Base-by-base conservation (phyloP, 2,888 invertebrate genomes). In the Poecilobothrus nobilitatus region DNA sequence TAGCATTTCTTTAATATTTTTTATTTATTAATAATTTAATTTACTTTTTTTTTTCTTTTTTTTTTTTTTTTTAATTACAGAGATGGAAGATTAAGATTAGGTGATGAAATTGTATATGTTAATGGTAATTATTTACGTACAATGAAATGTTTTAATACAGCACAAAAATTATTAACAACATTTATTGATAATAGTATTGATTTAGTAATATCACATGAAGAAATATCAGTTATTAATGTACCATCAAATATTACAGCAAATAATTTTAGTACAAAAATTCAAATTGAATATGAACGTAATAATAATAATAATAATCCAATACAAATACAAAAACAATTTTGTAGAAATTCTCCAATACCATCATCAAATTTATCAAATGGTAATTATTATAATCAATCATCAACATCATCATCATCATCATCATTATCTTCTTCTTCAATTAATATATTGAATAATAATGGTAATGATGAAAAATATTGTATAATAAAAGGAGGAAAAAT, bases 81-180 rank as follows among this genome's bases (percentile, higher is more conserved):
- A 81, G 91, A 93, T 79, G 92, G 92, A 22, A 86, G 91, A 74
- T 84, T 96, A 71, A 86, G 88, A 75, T 86, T 92, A 70, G 94
- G 94, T 18, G 95, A 95, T 81, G 93, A 95, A 84, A 90, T 95
- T 72, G 89, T 95, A 15, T 91, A 92, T 81, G 91, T 94, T 41
- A 95, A 95, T 80, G 94, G 94, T 12, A 88, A 87, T 76, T 88
- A 92, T 72, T 82, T 95, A 70, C 86, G 90, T 71, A 91, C 91
- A 1, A 84, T 93, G 68, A 85, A 88, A 64, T 87, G 88, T 8
- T 82, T 87, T 69, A 86, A 87, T 76, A 90, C 89, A 74, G 86
- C 87, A 21, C 87, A 87, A 74, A 83, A 86, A 66, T 83, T 87
- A 21, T 74, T 82, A 2, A 78, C 78, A 67, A 77, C 76, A 67